Conservation (phyloP, 2,888 invertebrate species). For the Teleiodes luculella region DNA sequence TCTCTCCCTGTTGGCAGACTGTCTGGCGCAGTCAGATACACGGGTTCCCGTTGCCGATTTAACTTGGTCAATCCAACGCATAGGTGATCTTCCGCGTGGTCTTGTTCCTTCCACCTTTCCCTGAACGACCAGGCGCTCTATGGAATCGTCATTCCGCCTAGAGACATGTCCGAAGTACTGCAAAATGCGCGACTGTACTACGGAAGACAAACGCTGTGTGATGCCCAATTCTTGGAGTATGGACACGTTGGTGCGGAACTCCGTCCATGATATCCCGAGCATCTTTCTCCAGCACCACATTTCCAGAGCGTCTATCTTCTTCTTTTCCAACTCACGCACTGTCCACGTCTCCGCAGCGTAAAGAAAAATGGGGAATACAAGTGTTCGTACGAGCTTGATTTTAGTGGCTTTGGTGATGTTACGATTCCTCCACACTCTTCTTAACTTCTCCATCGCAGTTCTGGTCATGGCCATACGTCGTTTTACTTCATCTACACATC, state of each 20-base stretch:
- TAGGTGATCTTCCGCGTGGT: no score
- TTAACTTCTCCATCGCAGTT: slow-evolving; percentile 13
- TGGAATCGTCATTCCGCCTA: neutral
- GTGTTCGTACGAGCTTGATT: neutral
- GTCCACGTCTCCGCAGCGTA: slow-evolving; percentile 3
- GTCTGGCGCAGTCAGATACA: no score
- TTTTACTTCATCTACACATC: slow-evolving; percentile 15
- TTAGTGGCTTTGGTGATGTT: slow-evolving; percentile 17
- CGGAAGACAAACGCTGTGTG: no score
- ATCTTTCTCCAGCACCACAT: slow-evolving; percentile 13
- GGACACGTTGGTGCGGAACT: slow-evolving; percentile 4
- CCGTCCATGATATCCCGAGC: slow-evolving; percentile 12
- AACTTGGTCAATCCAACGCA: no score
- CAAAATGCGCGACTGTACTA: neutral
- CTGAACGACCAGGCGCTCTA: slow-evolving; percentile 1
- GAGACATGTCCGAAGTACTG: neutral
- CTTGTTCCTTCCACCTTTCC: neutral
- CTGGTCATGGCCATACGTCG: slow-evolving; percentile 18
- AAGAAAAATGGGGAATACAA: neutral
- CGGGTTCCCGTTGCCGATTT: no score
- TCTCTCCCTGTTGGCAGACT: neutral
- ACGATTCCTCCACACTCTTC: slow-evolving; percentile 18
- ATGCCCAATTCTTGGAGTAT: slow-evolving; percentile 8
- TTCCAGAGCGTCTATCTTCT: neutral
- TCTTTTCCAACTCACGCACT: neutral